phyloP scores from a whole-genome alignment of 1,140 invertebrate genomes.

The Latrodectus geometricus region DNA sequence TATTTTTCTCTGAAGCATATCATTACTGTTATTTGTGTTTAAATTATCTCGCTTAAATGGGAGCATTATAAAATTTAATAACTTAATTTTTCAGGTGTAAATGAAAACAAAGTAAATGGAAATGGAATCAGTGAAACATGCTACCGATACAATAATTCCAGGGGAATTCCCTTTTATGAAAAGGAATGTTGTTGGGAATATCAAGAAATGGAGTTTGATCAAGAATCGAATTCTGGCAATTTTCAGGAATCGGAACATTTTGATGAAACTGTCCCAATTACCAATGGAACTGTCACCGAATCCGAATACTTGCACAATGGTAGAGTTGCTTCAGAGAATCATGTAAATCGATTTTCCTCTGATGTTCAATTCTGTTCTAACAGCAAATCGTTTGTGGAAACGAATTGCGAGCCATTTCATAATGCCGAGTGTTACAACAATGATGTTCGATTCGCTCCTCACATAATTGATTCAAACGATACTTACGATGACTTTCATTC shows the following conservation, averaged over 20 bases:
- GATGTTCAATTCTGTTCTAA: background rate
- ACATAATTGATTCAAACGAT: background rate
- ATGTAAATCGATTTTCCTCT: background rate
- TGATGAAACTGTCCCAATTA: background rate
- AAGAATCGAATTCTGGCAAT: constrained; percentile 30
- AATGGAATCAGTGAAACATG: background rate
- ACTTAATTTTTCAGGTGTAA: background rate
- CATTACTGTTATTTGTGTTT: no score
- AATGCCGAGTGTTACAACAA: constrained; percentile 38
- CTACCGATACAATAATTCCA: background rate
- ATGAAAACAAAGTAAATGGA: background rate
- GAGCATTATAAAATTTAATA: no score
- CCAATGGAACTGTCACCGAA: background rate
- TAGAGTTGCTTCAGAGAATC: background rate
- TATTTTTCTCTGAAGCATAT: no score
- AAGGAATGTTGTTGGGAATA: constrained; percentile 45
- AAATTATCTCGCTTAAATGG: no score
- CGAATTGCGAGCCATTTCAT: background rate
- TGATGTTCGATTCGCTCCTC: constrained; percentile 20
- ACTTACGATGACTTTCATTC: background rate
- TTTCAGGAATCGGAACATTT: constrained; percentile 33
- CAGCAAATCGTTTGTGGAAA: constrained; percentile 11
- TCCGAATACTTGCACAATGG: no score
- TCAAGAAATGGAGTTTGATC: constrained; percentile 52
- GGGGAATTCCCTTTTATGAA: background rate